Base-by-base conservation (phyloP, 2,113 vertebrate species). In the Gila orcuttii region DNA sequence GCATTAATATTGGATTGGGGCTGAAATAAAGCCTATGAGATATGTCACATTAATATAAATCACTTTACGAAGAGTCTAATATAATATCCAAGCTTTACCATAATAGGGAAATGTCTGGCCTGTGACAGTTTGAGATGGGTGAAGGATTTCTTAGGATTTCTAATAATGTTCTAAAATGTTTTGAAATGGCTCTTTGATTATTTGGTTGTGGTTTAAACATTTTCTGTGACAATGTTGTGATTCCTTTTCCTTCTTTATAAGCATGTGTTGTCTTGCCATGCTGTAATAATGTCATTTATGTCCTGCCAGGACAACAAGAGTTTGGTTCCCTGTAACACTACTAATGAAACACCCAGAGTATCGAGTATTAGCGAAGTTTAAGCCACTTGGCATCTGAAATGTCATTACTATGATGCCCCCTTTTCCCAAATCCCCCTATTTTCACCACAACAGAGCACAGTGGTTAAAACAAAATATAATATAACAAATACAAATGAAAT, bases 271-370 rank as follows among this genome's bases (percentile, higher is more conserved):
- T 13, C 71, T 12, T 75, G 42, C 73, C 73, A 50, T n/a, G n/a
- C n/a, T 28, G 12, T 3, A 75, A 75, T 75, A 25, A 75, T 75
- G 42, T 2, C 0, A 15, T 75, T 75, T 75, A 6, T 50, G n/a
- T 75, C 73, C 73, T 75, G 73, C 42, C 71, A 75, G 23, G 71
- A 47, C 71, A 47, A 75, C n/a, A 75, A 75, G 71, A 75, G 42
- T 47, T 45, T 0, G 39, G 39, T 4, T 50, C 73, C 39, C 73
- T 25, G n/a, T 75, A 75, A 47, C 73, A 42, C 73, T 28, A 13
- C n/a, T 75, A 75, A 75, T 75, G 73, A 75, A 75, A 75, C 73
- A 75, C 42, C 73, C 42, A 0, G 42, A 75, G 73, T 50, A 75
- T 28, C 28, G 42, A 75, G 73, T 28, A 75, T 75, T 28, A 75